A percentile compares a stretch with the other conserved stretches of the same genome.
phyloP scores from a whole-genome alignment of 2,797 vertebrate species.

The Nasua narica region DNA sequence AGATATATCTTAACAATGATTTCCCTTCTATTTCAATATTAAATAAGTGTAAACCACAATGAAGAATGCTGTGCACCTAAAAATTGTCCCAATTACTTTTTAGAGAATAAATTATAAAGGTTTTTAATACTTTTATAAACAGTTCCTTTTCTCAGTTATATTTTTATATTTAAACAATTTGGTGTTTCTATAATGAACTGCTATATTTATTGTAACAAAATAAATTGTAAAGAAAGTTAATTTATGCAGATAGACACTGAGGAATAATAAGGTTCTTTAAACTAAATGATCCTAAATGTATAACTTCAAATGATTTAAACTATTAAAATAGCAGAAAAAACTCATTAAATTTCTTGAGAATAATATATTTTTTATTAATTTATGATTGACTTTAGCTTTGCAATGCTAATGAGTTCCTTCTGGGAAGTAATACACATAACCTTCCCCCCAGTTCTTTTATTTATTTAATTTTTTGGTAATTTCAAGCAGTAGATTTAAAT shows the following conservation, averaged over 20 bases:
- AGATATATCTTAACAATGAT: neutral
- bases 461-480: neutral
- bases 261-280: neutral
- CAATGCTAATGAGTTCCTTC: neutral
- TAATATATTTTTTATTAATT: neutral
- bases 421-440: neutral
- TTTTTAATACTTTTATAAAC: neutral
- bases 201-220: neutral
- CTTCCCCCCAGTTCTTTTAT: neutral
- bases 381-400: neutral
- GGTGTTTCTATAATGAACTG: neutral
- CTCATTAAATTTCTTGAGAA: neutral
- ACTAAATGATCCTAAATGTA: neutral
- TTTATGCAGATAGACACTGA: neutral
- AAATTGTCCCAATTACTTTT: neutral
- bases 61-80: neutral
- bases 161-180: neutral
- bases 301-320: neutral
- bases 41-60: neutral
- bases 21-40: neutral
- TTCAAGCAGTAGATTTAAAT: neutral
- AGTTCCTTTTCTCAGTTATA: neutral
- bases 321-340: neutral
- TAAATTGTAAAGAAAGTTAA: neutral
- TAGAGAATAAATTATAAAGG: neutral